phyloP scores from a whole-genome alignment of 2,113 vertebrate genomes.

The Pholis gunnellus region DNA sequence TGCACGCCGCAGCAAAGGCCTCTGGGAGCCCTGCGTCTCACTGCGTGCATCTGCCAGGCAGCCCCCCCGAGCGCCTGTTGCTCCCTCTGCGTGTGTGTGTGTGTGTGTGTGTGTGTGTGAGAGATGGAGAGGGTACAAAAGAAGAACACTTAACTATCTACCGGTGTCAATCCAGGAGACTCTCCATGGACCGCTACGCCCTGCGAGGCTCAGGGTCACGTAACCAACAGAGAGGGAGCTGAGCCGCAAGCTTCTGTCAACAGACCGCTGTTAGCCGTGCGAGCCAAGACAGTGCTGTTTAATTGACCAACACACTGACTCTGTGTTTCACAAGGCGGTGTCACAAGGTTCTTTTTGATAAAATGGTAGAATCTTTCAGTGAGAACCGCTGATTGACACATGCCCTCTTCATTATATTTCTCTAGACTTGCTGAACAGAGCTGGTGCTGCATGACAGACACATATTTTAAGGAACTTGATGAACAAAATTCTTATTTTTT shows the following conservation, averaged over 20 bases:
- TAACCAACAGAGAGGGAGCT: not conserved
- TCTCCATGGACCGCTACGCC: not conserved
- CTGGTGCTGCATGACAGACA: not conserved
- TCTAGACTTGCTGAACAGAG: not conserved
- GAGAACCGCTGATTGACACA: not conserved
- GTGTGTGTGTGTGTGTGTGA: not conserved
- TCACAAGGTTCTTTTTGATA: not conserved
- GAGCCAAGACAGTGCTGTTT: not conserved
- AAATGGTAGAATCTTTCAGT: not conserved
- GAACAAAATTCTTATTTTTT: too few species aligned
- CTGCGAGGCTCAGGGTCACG: not conserved
- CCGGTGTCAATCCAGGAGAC: not conserved
- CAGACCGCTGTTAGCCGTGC: not conserved
- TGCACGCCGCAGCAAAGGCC: conserved; percentile 60
- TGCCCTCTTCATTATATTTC: not conserved
- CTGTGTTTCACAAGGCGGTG: not conserved
- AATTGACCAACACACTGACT: not conserved
- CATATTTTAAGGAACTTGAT: not conserved
- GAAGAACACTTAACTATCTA: not conserved
- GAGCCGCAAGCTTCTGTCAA: not conserved
- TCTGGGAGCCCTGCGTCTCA: conserved; percentile 58
- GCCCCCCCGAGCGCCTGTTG: conserved; percentile 52
- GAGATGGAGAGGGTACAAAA: not conserved
- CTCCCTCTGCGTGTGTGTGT: conserved; percentile 24
- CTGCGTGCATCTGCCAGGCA: conserved; percentile 52